Conservation (phyloP, 2,113 vertebrate genomes). For the Planiliza haematocheilus region DNA sequence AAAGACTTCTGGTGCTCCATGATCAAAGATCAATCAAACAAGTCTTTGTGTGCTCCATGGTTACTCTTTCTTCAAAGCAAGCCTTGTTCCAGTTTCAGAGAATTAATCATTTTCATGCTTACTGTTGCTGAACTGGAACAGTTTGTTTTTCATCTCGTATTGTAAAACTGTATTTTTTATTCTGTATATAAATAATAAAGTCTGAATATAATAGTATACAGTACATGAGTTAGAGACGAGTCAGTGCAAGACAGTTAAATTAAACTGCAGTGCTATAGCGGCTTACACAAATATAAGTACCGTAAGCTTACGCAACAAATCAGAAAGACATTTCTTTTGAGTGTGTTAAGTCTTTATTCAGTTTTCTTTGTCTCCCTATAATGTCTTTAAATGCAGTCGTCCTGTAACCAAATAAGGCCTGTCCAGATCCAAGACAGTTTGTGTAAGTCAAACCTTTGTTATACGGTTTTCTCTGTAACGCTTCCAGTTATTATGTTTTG, state of each 20-base stretch:
- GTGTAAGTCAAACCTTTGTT: conserved; percentile 56
- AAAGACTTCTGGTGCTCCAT: conserved; percentile 11
- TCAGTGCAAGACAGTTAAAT: too few species aligned
- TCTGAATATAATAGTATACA: too few species aligned
- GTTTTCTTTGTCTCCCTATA: too few species aligned
- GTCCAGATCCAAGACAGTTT: conserved; percentile 17
- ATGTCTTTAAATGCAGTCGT: background rate
- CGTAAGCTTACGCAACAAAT: too few species aligned
- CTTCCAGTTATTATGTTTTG: conserved; percentile 61
- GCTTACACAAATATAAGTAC: too few species aligned
- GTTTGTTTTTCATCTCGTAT: too few species aligned
- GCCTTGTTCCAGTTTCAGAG: conserved; percentile 20
- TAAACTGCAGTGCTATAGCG: too few species aligned
- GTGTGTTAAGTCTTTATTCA: too few species aligned
- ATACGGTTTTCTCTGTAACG: conserved; percentile 38
- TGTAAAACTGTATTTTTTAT: too few species aligned
- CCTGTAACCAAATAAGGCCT: conserved; percentile 17
- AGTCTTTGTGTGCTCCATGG: background rate
- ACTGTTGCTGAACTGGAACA: background rate
- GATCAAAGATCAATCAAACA: conserved; percentile 32
- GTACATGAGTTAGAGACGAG: too few species aligned
- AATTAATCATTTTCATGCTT: conserved; percentile 10
- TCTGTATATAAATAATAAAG: too few species aligned
- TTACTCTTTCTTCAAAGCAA: conserved; percentile 16
- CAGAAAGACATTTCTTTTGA: too few species aligned